Base-by-base conservation (phyloP, 2,888 invertebrate genomes). In the Athetis lepigone region DNA sequence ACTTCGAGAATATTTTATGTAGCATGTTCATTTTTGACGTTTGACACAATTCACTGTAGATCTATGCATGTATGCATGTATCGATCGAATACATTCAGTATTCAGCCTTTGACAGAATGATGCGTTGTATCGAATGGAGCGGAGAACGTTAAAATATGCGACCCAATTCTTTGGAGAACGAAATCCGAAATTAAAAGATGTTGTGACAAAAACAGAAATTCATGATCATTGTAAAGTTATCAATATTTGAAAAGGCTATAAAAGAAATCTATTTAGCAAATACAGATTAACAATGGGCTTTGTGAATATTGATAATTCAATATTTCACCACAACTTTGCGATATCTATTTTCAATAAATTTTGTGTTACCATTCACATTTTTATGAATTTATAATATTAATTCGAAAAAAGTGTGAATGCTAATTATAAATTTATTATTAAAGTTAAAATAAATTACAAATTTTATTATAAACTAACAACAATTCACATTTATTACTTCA, bases 21-120 rank as follows among this genome's bases (percentile, higher is more conserved):
- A 19, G 43, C 40, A 11, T 23, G 16, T 43, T 16, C 8, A 27
- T 49, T 33, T 52, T 55, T 68, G 67, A 39, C 19, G 21, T 66
- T 42, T 73, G 57, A 13, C 29, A 27, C 47, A 36, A 39, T 36
- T 45, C 37, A 64, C n/a, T 16, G n/a, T 16, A 11, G 27, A 33
- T 52, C 18, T 19, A 54, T 54, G 42, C 55, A 55, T 43, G 13
- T 39, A 60, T 62, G 64, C 36, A 23, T 33, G 36, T 16, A 33
- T 19, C 37, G 37, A 50, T 67, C 49, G 7, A 19, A 42, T 29
- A 36, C 42, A 50, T 77, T 59, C 47, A 25, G 33, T 19, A 69
- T 59, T 62, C 49, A 62, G 27, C 11, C 43, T 61, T 51, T 55
- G 75, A 70, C 40, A 36, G 49, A 61, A 33, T 33, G 33, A 7